phyloP scores from a whole-genome alignment of 2,888 invertebrate genomes.

The Rhyacophila evoluta region DNA sequence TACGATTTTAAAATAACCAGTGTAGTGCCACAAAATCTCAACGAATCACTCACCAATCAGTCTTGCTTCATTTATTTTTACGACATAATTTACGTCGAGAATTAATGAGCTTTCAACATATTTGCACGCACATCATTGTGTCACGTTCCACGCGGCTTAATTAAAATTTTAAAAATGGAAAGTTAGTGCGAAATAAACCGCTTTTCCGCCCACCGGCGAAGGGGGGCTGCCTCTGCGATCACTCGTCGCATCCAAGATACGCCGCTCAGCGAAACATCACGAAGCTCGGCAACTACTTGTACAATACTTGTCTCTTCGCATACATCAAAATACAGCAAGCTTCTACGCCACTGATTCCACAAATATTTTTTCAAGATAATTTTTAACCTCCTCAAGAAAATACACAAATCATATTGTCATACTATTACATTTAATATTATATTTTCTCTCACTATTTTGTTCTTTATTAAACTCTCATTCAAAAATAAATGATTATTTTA shows the following conservation, averaged over 20 bases:
- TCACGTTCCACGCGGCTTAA: not conserved
- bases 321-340: slow-evolving; percentile 7
- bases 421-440: too few relatives aligned
- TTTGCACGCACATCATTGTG: slow-evolving; percentile 9
- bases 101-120: slow-evolving; percentile 18
- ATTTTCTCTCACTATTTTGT: too few relatives aligned
- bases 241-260: slow-evolving; percentile 15
- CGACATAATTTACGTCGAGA: slow-evolving; percentile 3
- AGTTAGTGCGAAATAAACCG: not conserved
- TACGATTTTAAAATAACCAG: too few relatives aligned
- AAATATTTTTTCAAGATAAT: not conserved
- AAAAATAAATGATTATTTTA: too few relatives aligned
- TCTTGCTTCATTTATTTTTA: not conserved
- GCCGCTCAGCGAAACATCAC: slow-evolving; percentile 4
- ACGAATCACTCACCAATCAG: not conserved
- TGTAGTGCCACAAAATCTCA: not conserved
- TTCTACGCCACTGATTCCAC: not conserved
- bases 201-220: not conserved
- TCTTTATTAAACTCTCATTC: too few relatives aligned
- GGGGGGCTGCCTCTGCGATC: not conserved
- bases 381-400: too few relatives aligned
- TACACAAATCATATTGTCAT: too few relatives aligned
- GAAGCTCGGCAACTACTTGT: not conserved
- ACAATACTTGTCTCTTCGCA: slow-evolving; percentile 12
- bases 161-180: slow-evolving; percentile 20